Percentiles rank a stretch among this genome's conserved stretches.
Conservation (phyloP, 2,797 vertebrate species). For the Meriones psammophilus region DNA sequence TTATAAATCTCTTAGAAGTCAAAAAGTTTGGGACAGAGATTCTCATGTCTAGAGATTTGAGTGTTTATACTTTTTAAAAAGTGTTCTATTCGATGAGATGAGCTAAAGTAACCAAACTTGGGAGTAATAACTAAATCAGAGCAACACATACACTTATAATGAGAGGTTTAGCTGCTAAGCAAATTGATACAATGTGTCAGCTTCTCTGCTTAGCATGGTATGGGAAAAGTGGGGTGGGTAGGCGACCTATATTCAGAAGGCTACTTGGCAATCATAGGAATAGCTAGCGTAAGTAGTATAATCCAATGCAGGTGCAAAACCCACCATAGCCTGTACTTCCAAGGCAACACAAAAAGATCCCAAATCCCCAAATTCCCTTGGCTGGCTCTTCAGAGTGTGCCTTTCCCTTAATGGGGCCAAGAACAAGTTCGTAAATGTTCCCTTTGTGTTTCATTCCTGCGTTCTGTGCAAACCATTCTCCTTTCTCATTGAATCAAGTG, state of each 20-base stretch:
- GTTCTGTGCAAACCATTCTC: neutral
- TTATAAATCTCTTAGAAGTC: constrained; percentile 26
- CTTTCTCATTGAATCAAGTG: constrained; percentile 51
- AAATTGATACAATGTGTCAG: constrained; percentile 12
- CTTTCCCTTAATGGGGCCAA: neutral
- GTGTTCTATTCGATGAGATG: neutral
- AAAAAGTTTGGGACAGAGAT: neutral
- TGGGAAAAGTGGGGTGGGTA: neutral
- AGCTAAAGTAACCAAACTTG: neutral
- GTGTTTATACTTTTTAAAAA: constrained; percentile 50
- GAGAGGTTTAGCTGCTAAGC: constrained; percentile 24
- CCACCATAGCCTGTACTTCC: neutral
- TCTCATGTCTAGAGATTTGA: constrained; percentile 8
- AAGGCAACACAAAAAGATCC: neutral
- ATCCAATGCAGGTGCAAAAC: neutral
- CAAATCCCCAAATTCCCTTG: neutral
- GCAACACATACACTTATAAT: constrained; percentile 11
- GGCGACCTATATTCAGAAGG: neutral
- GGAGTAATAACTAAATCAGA: neutral
- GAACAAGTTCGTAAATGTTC: neutral
- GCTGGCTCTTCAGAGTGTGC: neutral
- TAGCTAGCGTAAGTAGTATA: neutral
- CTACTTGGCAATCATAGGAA: neutral
- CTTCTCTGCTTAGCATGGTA: neutral
- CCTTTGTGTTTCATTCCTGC: constrained; percentile 9